phyloP scores from a whole-genome alignment of 2,113 vertebrate species.

The Chamaetylas fuelleborni region DNA sequence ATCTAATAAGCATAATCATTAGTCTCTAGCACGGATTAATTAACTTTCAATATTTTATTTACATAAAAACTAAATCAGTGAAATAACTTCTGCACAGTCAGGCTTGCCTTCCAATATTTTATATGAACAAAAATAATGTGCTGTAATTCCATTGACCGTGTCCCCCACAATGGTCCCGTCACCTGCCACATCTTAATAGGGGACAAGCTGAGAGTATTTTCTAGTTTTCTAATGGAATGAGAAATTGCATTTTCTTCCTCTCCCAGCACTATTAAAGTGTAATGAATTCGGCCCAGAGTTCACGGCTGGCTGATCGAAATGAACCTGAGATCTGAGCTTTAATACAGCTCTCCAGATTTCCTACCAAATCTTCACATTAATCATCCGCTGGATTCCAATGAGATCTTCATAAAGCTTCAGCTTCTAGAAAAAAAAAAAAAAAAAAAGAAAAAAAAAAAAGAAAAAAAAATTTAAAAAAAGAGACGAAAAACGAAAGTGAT shows the following conservation, averaged over 20 bases:
- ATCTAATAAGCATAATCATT: constrained; percentile 91
- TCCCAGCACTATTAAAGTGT: constrained; percentile 89
- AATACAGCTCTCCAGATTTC: constrained; percentile 90
- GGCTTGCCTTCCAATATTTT: constrained; percentile 84
- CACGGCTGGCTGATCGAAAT: constrained; percentile 93
- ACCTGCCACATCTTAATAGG: constrained; percentile 96
- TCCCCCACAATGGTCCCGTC: constrained; percentile 87
- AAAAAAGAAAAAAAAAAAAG: not conserved
- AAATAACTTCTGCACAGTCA: constrained; percentile 84
- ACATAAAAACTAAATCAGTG: constrained; percentile 93
- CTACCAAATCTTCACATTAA: constrained; percentile 95
- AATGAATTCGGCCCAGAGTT: constrained; percentile 95
- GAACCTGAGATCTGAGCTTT: constrained; percentile 91
- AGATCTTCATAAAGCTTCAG: constrained; percentile 81
- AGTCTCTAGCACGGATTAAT: constrained; percentile 87
- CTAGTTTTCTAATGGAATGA: constrained; percentile 91
- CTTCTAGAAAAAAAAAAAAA: not conserved
- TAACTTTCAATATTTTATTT: constrained; percentile 87
- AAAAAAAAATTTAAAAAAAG: not conserved
- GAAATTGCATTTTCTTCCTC: constrained; percentile 95
- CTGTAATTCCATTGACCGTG: constrained; percentile 77
- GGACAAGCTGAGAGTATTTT: constrained; percentile 88
- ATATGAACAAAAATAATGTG: constrained; percentile 81
- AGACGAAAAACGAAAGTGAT: constrained; percentile 11
- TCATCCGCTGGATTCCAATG: constrained; percentile 84